phyloP scores from a whole-genome alignment of 1,140 invertebrate species.

The Megalonaias nervosa region DNA sequence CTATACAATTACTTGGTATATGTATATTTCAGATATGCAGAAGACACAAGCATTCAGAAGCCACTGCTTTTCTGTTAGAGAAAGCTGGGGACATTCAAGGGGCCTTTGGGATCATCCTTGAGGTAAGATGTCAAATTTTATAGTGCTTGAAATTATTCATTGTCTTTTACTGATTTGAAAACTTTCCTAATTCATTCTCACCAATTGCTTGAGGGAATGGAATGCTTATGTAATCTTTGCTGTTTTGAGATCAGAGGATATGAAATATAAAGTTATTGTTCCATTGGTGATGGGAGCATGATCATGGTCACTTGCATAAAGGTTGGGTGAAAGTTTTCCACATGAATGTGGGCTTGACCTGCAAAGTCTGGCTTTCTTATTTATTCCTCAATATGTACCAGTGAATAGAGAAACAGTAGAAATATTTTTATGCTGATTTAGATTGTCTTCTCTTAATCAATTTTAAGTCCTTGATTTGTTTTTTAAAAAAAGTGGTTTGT shows the following conservation, averaged over 20 bases:
- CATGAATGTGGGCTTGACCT: no score
- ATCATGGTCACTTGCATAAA: no score
- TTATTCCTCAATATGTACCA: no score
- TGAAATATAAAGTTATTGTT: neutral
- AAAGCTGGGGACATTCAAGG: constrained; percentile 74
- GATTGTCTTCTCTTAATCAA: neutral
- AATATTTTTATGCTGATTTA: neutral
- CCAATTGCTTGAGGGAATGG: neutral
- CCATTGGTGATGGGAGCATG: no score
- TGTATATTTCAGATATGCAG: constrained; percentile 59
- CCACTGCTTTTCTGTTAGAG: constrained; percentile 75
- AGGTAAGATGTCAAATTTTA: constrained; percentile 36
- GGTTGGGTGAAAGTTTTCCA: no score
- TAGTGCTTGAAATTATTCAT: neutral
- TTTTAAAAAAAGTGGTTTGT: no score
- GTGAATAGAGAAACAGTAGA: no score
- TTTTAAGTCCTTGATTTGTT: neutral
- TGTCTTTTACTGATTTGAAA: neutral
- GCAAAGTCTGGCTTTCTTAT: no score
- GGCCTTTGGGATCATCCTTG: constrained; percentile 72
- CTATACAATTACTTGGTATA: neutral
- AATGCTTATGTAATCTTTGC: neutral
- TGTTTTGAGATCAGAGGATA: neutral
- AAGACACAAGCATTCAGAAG: constrained; percentile 71
- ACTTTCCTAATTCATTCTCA: no score